phyloP scores from a whole-genome alignment of 2,113 vertebrate genomes.

The Syngnathoides biaculeatus region DNA sequence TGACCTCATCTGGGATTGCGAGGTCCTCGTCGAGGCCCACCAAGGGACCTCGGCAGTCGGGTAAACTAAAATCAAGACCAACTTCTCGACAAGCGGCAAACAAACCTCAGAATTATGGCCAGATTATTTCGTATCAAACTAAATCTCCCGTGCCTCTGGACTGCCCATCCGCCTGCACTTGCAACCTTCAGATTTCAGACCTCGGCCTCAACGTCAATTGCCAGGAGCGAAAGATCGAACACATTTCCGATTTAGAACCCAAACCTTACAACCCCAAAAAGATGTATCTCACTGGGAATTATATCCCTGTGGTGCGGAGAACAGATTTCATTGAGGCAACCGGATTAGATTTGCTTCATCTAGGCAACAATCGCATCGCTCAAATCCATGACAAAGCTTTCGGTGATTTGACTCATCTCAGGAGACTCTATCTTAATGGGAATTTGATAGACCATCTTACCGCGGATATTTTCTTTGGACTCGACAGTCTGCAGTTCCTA shows the following conservation, averaged over 20 bases:
- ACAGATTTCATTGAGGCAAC: constrained; percentile 89
- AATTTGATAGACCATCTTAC: constrained; percentile 88
- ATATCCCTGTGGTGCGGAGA: constrained; percentile 83
- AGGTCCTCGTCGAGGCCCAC: constrained; percentile 85
- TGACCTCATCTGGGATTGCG: constrained; percentile 88
- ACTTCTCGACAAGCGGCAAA: constrained; percentile 82
- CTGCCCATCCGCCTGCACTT: constrained; percentile 91
- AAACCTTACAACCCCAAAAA: constrained; percentile 98
- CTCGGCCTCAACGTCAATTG: constrained; percentile 98
- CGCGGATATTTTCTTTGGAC: constrained; percentile 83
- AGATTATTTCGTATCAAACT: constrained; percentile 94
- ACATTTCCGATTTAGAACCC: constrained; percentile 88
- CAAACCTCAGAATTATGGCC: constrained; percentile 88
- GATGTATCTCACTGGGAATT: constrained; percentile 96
- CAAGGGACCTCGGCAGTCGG: constrained; percentile 88
- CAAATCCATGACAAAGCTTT: constrained; percentile 87
- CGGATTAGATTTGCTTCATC: constrained; percentile 90
- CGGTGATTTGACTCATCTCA: constrained; percentile 84
- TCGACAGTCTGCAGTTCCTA: constrained; percentile 91
- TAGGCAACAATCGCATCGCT: constrained; percentile 93
- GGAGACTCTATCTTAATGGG: constrained; percentile 93
- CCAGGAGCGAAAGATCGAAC: constrained; percentile 93
- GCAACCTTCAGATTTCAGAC: constrained; percentile 97
- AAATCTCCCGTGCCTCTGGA: constrained; percentile 98
- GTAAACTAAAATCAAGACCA: constrained; percentile 85